Evolutionary conservation across 2,888 invertebrate species (phyloP).

Genomic region (Drosophila paracracens): DNA sequence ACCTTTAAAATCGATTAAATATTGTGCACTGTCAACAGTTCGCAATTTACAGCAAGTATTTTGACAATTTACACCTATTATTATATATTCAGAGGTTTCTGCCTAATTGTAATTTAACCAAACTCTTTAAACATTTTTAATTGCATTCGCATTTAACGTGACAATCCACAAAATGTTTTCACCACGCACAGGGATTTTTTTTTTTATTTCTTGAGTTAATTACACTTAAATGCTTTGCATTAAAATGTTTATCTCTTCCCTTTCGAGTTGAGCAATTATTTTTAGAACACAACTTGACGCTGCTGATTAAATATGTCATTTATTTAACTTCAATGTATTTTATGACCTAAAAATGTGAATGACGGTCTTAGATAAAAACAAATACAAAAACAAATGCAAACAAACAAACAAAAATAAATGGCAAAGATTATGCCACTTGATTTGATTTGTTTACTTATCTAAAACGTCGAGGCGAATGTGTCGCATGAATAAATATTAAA

Average conservation of each 20-base stretch:
- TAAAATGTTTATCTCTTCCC: slow-evolving; percentile 39
- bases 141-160: slow-evolving; percentile 43
- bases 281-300: slow-evolving; percentile 13
- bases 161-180: slow-evolving; percentile 42
- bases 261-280: slow-evolving; percentile 50
- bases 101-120: slow-evolving; percentile 14
- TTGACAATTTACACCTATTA: slow-evolving; percentile 16
- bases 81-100: slow-evolving; percentile 1
- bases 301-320: slow-evolving; percentile 30
- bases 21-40: neutral
- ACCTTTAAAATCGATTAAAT: neutral
- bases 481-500: slow-evolving; percentile 51
- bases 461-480: slow-evolving; percentile 39
- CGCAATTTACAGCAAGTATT: neutral
- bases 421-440: slow-evolving; percentile 38
- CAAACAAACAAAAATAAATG: slow-evolving; percentile 29
- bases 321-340: slow-evolving; percentile 12
- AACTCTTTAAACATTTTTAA: slow-evolving; percentile 36
- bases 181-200: slow-evolving; percentile 5
- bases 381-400: neutral
- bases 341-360: slow-evolving; percentile 41
- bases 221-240: slow-evolving; percentile 22
- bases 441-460: slow-evolving; percentile 50
- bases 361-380: slow-evolving; percentile 38
- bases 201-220: slow-evolving; percentile 22